A percentile compares a stretch with the other conserved stretches of the same genome.
phyloP scores from a whole-genome alignment of 1,140 invertebrate species.

The Drosophila elegans region DNA sequence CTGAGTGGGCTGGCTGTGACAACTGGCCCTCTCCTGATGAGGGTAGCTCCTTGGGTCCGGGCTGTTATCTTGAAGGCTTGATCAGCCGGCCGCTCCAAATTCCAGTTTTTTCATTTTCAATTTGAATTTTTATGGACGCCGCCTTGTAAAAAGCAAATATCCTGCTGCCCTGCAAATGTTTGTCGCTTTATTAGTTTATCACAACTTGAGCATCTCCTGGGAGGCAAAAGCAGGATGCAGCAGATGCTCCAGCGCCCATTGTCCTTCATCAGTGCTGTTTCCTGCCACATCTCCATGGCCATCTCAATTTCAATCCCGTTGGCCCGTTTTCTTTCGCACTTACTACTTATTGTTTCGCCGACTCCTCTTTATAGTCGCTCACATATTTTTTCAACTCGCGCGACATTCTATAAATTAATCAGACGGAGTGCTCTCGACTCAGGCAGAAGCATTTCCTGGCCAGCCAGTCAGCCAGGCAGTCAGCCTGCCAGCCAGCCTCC shows the following conservation, averaged over 20 bases:
- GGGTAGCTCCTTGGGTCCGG: constrained; percentile 39
- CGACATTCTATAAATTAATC: constrained; percentile 81
- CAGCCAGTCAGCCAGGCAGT: constrained; percentile 6
- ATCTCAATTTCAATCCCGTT: constrained; percentile 20
- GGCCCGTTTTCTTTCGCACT: constrained; percentile 48
- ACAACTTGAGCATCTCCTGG: constrained; percentile 64
- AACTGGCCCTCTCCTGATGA: constrained; percentile 65
- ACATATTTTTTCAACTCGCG: constrained; percentile 49
- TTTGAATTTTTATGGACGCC: constrained; percentile 73
- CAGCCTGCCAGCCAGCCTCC: constrained; percentile 15
- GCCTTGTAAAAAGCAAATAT: constrained; percentile 79
- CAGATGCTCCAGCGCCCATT: constrained; percentile 47
- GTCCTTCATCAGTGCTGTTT: constrained; percentile 41
- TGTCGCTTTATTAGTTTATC: constrained; percentile 82
- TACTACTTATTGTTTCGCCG: constrained; percentile 64
- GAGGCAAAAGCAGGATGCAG: constrained; percentile 50
- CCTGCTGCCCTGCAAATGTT: constrained; percentile 63
- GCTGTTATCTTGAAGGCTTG: constrained; percentile 47
- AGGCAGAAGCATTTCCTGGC: constrained; percentile 23
- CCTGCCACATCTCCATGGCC: constrained; percentile 2
- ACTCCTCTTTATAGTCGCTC: constrained; percentile 37
- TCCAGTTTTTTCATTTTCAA: constrained; percentile 71
- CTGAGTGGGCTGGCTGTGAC: constrained; percentile 53
- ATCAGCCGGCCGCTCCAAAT: constrained; percentile 64
- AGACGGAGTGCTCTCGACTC: constrained; percentile 64